Base-by-base conservation (phyloP, 2,888 invertebrate genomes). In the Dascillus cervinus region DNA sequence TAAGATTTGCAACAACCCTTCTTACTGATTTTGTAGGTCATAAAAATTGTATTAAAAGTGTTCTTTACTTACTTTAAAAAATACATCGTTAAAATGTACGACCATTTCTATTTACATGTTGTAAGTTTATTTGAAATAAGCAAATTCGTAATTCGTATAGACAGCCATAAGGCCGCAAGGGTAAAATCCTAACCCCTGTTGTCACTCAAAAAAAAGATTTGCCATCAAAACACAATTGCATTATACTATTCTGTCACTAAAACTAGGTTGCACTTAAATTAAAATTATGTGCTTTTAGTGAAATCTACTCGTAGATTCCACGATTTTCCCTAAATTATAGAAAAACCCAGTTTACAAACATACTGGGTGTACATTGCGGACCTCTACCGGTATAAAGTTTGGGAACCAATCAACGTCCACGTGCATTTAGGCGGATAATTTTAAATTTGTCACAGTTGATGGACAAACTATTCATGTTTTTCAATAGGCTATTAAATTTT, bases 291-390 rank as follows among this genome's bases (percentile, higher is more conserved):
- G 37, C 39, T 41, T 39, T 34, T 34, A 43, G 32, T 31, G 36
- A 39, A 41, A 42, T 45, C 26, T 44, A 39, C 31, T 35, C 22
- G 34, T 26, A 22, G 30, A 39, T 50, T 44, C 52, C 46, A 46
- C 44, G 53, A 55, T 57, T 58, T 58, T 56, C 51, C 52, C 49
- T 55, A 64, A 65, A 62, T 59, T 65, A 56, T 55, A 60, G 60
- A 60, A 63, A 64, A 63, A 57, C 62, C 64, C 65, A 67, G 65
- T 67, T 66, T 67, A 67, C 65, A 67, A 67, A 67, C 67, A 67
- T 64, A 65, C 64, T 65, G 62, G 59, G 58, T 58, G 56, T 58
- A 60, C 61, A 62, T 61, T 54, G 53, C 52, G 58, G 64, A 59
- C 63, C 60, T 62, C 65, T 64, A 54, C 56, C 60, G 62, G 60